phyloP scores from a whole-genome alignment of 2,797 vertebrate genomes.

The Oryzias sinensis region DNA sequence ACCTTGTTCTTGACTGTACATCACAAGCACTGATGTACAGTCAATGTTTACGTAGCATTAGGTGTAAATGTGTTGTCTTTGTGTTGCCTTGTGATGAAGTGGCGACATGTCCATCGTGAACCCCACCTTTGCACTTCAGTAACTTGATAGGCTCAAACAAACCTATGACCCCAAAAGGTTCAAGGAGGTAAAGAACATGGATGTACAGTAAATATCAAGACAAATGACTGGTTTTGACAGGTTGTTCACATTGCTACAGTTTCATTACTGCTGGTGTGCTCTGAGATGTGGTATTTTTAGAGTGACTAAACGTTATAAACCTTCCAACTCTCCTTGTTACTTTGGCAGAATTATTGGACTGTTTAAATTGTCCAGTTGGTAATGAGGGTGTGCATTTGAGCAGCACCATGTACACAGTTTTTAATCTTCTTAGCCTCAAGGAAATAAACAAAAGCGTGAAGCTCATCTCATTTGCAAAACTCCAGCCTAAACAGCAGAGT shows the following conservation, averaged over 20 bases:
- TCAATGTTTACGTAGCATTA: no score
- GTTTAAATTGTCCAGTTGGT: slow-evolving; percentile 6
- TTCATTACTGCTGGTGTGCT: slow-evolving; percentile 27
- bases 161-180: no score
- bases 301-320: slow-evolving; percentile 28
- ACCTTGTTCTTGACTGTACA: no score
- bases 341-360: slow-evolving; percentile 26
- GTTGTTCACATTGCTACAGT: neutral
- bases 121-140: no score
- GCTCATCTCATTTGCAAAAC: slow-evolving; percentile 34
- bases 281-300: slow-evolving; percentile 32
- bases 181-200: neutral
- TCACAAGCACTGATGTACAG: no score
- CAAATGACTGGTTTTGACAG: slow-evolving; percentile 44
- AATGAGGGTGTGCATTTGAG: slow-evolving; percentile 6
- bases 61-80: no score
- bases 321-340: slow-evolving; percentile 30
- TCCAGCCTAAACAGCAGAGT: slow-evolving; percentile 37
- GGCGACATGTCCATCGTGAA: no score
- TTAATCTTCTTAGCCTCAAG: slow-evolving; percentile 12
- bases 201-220: slow-evolving; percentile 23
- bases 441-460: slow-evolving; percentile 21
- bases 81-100: no score
- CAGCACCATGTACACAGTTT: slow-evolving; percentile 4
- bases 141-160: no score